These are phyloP conservation scores for Amphiprion ocellaris DNA, from an alignment of 2,113 vertebrate genomes.

Conservation along the genomic window DNA sequence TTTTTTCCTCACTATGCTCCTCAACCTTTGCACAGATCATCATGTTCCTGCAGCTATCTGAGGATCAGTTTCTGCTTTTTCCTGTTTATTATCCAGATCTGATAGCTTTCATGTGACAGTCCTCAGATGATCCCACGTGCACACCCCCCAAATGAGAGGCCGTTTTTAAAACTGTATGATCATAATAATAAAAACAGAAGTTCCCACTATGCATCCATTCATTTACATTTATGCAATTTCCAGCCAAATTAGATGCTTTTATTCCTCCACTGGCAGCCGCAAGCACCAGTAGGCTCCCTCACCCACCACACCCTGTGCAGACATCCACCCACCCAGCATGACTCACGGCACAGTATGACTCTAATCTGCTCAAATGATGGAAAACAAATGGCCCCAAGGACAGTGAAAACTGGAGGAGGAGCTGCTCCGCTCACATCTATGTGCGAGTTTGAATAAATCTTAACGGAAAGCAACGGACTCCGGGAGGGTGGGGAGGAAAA, in stretches of 20 bases:
- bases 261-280: slow-evolving; percentile 52
- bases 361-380: slow-evolving; percentile 65
- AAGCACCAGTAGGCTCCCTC: slow-evolving; percentile 61
- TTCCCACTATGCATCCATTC: slow-evolving; percentile 24
- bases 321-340: slow-evolving; percentile 76
- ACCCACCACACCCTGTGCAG: slow-evolving; percentile 72
- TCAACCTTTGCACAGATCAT: neutral
- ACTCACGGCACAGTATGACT: slow-evolving; percentile 73
- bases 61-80: slow-evolving; percentile 10
- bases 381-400: slow-evolving; percentile 74
- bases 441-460: slow-evolving; percentile 55
- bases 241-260: slow-evolving; percentile 69
- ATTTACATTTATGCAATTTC: slow-evolving; percentile 60
- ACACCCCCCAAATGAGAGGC: neutral
- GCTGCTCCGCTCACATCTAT: slow-evolving; percentile 52
- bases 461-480: slow-evolving; percentile 54
- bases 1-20: neutral
- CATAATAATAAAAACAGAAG: slow-evolving; percentile 26
- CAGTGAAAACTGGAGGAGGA: slow-evolving; percentile 51
- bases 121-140: neutral
- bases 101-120: slow-evolving; percentile 25
- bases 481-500: neutral
- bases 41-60: slow-evolving; percentile 31
- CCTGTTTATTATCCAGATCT: slow-evolving; percentile 9
- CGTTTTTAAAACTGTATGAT: slow-evolving; percentile 45